Base-by-base conservation (phyloP, 1,140 invertebrate species). In the Odontomachus brunneus region DNA sequence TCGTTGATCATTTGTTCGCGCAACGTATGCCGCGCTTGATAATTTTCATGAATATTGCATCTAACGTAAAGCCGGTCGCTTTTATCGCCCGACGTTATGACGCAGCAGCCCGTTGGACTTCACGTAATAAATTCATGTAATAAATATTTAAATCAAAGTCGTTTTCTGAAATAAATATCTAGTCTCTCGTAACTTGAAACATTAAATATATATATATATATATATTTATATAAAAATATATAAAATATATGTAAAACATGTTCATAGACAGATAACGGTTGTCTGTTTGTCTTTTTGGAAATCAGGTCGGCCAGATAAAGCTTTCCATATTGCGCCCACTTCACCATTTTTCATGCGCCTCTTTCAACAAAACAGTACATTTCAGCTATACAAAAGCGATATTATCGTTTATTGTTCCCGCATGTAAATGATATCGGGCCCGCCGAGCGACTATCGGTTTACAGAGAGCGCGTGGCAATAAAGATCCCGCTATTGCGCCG, bases 1-100 rank as follows among this genome's bases (percentile, higher is more conserved):
- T 63, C 11, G 19, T 44, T 44, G 19, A 65, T 65, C 38, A 44
- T 44, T 65, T 1, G 66, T 75, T 7, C 29, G 17, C 38, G 19
- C 49, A 14, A 57, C 11, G 29, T 57, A 71, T 26, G 38, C 9
- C 19, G 11, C 17, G 19, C 59, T 44, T 44, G 19, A 9, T 24
- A 44, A 59, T 60, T 26, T 44, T 74, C 72, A 60, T 17, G 24
- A 74, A 74, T 48, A 60, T 60, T 60, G 19, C 22, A 65, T 65
- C 65, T 75, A 22, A 51, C 19, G 19, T 17, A 33, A 26, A 44
- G 33, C 9, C 15, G 38, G 14, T 24, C n/a, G 53, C 12, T 5
- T 73, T 73, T 24, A 59, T 24, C n/a, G 22, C 15, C 12, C 49
- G 33, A 19, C 51, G 1, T 57, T 57, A 65, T 17, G 15, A 63